Conservation (phyloP, 2,888 invertebrate species). For the Podotricha telesiphe region DNA sequence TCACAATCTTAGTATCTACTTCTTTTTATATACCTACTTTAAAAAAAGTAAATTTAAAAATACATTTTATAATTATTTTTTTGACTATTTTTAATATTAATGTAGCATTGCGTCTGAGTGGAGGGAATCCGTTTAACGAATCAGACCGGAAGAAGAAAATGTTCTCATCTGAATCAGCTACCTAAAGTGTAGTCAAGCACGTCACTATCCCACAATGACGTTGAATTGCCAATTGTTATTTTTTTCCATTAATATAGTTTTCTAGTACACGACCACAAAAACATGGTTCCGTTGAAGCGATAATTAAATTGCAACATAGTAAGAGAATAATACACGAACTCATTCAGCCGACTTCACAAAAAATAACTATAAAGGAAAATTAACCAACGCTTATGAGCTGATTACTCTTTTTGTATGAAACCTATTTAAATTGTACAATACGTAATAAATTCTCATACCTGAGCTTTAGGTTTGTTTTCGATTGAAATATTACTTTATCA, state of each 20-base stretch:
- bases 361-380: slow-evolving; percentile 43
- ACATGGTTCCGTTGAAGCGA: slow-evolving; percentile 6
- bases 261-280: slow-evolving; percentile 10
- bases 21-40: no score
- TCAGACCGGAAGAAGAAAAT: no score
- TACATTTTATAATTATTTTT: no score
- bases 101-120: no score
- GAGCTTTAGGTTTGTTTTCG: background rate
- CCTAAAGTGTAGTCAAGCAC: background rate
- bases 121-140: no score
- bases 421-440: slow-evolving; percentile 8
- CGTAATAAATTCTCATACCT: background rate
- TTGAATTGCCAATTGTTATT: slow-evolving; percentile 1
- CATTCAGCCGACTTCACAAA: slow-evolving; percentile 40
- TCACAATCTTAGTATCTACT: no score
- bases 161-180: background rate
- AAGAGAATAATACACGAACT: slow-evolving; percentile 33
- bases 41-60: no score
- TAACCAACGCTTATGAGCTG: slow-evolving; percentile 37
- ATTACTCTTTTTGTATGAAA: slow-evolving; percentile 35
- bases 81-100: no score
- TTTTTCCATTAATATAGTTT: slow-evolving; percentile 2
- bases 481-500: background rate
- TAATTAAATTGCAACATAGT: slow-evolving; percentile 33
- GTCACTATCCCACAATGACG: background rate